Evolutionary conservation across 2,113 vertebrate species (phyloP).

Genomic region (Microcebus ravelobensis): DNA sequence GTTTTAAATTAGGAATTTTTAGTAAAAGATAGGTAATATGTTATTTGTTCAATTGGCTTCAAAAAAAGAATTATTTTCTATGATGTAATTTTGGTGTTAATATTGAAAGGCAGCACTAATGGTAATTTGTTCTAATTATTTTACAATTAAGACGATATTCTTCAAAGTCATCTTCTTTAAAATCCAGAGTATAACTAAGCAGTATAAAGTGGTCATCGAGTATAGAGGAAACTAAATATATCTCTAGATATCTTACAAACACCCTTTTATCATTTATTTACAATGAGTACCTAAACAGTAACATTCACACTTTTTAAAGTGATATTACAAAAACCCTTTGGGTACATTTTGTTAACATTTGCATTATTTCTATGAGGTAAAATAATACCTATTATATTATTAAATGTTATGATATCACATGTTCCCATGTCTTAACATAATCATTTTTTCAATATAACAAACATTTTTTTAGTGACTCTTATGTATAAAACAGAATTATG

Average conservation of each 20-base stretch:
- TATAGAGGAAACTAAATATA: not conserved
- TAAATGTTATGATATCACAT: not conserved
- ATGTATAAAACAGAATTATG: not conserved
- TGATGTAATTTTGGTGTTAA: conserved; percentile 3
- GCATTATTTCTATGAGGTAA: not conserved
- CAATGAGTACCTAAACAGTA: not conserved
- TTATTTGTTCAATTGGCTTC: not conserved
- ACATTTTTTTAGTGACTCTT: not conserved
- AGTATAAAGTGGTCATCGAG: not conserved
- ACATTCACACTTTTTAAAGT: not conserved
- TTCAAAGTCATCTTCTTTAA: not conserved
- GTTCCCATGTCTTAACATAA: not conserved
- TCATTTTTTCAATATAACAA: not conserved
- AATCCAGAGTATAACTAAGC: not conserved
- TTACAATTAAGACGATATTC: not conserved
- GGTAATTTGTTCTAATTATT: conserved; percentile 30
- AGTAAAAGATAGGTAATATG: not conserved
- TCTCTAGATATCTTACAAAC: not conserved
- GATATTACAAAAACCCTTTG: not conserved
- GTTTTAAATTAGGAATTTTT: not conserved
- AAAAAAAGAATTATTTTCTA: not conserved
- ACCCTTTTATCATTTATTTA: not conserved
- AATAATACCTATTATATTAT: not conserved
- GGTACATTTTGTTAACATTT: not conserved
- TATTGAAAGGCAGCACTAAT: not conserved